phyloP scores from a whole-genome alignment of 2,113 vertebrate genomes.

The Casuarius casuarius region DNA sequence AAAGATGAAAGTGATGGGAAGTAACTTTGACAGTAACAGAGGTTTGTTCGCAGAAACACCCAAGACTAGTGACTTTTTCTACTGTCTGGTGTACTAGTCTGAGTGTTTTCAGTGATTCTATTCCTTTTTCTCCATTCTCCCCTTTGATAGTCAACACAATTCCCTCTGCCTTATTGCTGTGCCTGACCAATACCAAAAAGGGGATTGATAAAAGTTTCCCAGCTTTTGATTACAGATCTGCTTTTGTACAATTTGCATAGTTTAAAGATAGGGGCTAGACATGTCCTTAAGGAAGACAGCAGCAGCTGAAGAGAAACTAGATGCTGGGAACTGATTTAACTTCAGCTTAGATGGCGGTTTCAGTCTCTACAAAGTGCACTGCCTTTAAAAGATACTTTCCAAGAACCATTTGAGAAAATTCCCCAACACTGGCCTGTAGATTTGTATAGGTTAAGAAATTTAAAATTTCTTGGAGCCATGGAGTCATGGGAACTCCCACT shows the following conservation, averaged over 20 bases:
- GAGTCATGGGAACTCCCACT: background rate
- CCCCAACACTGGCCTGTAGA: background rate
- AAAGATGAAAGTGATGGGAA: background rate
- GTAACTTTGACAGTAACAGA: background rate
- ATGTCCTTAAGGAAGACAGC: background rate
- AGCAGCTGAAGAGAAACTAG: background rate
- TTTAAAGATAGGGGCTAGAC: background rate
- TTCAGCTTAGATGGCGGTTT: background rate
- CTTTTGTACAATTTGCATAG: background rate
- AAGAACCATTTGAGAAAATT: background rate
- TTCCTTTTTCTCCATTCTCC: background rate
- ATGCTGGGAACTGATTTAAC: background rate
- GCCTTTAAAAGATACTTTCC: background rate
- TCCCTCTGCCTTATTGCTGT: background rate
- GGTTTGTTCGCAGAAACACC: background rate
- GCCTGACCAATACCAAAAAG: background rate
- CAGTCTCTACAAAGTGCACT: background rate
- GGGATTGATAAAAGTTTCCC: background rate
- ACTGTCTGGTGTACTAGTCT: background rate
- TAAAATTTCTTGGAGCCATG: background rate
- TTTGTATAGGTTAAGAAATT: background rate
- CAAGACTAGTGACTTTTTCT: background rate
- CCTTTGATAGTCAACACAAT: background rate
- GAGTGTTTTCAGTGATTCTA: background rate
- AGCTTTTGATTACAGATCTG: background rate